phyloP scores from a whole-genome alignment of 37 sponge, comb jelly and placozoan species.

The Bolinopsis microptera region DNA sequence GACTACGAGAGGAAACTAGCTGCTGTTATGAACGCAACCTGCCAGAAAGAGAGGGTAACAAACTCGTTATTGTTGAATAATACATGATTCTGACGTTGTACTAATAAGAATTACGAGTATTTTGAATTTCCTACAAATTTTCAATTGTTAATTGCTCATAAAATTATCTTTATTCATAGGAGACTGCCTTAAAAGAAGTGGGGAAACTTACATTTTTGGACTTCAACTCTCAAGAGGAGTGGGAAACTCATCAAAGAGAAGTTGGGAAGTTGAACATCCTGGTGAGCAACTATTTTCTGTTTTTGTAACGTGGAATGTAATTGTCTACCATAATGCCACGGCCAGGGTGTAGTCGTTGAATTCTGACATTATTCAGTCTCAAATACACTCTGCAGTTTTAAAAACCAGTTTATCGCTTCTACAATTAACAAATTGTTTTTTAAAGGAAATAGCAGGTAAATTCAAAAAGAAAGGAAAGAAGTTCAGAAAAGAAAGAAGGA shows the following conservation, averaged over 20 bases:
- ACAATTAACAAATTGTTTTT: too few species aligned
- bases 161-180: too few species aligned
- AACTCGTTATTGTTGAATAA: background rate
- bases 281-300: background rate
- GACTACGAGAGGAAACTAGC: conserved; percentile 40
- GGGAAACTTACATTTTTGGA: background rate
- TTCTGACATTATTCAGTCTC: too few species aligned
- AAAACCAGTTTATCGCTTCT: too few species aligned
- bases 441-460: conserved; percentile 35
- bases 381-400: too few species aligned
- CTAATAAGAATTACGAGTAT: too few species aligned
- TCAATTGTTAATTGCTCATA: too few species aligned
- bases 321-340: too few species aligned
- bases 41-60: conserved; percentile 14
- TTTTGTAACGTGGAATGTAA: too few species aligned
- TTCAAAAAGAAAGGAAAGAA: conserved; percentile 32
- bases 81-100: too few species aligned
- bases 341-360: too few species aligned
- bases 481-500: conserved; percentile 1
- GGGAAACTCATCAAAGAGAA: conserved; percentile 40
- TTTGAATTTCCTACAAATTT: too few species aligned
- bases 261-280: conserved; percentile 8
- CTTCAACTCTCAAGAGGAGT: conserved; percentile 5
- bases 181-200: background rate
- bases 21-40: conserved; percentile 13